phyloP scores from a whole-genome alignment of 1,140 invertebrate genomes.

The Agrypnia vestita region DNA sequence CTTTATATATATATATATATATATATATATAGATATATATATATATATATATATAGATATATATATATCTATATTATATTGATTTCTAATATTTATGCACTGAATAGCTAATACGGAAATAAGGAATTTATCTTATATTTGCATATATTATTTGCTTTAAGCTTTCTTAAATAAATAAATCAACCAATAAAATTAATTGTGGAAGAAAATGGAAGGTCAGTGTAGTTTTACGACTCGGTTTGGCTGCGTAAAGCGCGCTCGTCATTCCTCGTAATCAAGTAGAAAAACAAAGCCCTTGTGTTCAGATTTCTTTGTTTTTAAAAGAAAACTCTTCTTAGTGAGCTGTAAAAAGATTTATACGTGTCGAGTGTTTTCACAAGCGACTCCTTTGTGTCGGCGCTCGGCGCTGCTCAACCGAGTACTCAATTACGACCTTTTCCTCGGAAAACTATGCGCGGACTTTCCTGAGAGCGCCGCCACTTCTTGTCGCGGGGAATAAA shows the following conservation, averaged over 20 bases:
- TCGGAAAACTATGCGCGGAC: not conserved
- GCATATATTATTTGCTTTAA: too few relatives aligned
- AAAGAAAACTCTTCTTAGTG: constrained; percentile 3
- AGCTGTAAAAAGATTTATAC: constrained; percentile 14
- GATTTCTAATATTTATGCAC: too few relatives aligned
- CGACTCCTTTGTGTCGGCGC: constrained; percentile 11
- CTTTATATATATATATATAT: too few relatives aligned
- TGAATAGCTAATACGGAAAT: too few relatives aligned
- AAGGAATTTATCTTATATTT: too few relatives aligned
- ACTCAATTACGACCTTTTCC: constrained; percentile 29
- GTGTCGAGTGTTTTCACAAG: constrained; percentile 29
- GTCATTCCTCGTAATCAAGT: constrained; percentile 12
- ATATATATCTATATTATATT: too few relatives aligned
- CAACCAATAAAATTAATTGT: too few relatives aligned
- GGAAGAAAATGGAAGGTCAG: too few relatives aligned
- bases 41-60: too few relatives aligned
- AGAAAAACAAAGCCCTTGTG: constrained; percentile 14
- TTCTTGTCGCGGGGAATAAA: not conserved
- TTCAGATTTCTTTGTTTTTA: not conserved
- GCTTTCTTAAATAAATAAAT: too few relatives aligned
- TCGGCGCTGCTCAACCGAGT: constrained; percentile 5
- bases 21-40: too few relatives aligned
- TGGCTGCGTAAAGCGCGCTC: not conserved
- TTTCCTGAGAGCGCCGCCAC: not conserved
- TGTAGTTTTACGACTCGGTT: not conserved